Evolutionary conservation across 2,888 invertebrate species (phyloP), one percentile per base, ranked within the genome.

Genomic region (Philopedon plagiatum): DNA sequence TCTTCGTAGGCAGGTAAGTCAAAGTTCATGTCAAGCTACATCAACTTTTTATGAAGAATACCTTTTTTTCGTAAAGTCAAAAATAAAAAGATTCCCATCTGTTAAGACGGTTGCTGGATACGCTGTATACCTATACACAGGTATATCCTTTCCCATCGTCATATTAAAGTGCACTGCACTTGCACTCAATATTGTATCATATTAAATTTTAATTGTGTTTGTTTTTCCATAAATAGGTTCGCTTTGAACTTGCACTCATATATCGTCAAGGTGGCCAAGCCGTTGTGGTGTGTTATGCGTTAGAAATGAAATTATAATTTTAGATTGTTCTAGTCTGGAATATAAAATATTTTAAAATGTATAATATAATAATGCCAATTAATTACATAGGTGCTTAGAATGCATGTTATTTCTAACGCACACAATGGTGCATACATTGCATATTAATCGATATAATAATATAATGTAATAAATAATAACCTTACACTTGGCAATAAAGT

Each of bases 161-260:
- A n/a, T n/a, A n/a, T n/a, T n/a, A n/a, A n/a, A n/a, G n/a, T n/a
- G n/a, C n/a, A n/a, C n/a, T n/a, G n/a, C n/a, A n/a, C n/a, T n/a
- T n/a, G n/a, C n/a, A n/a, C n/a, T n/a, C n/a, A n/a, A n/a, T n/a
- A n/a, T n/a, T n/a, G n/a, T n/a, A n/a, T n/a, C n/a, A n/a, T 7
- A 34, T 37, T 37, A 11, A n/a, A 37, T n/a, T 11, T n/a, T 37
- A n/a, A n/a, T 37, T 37, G n/a, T n/a, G n/a, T n/a, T n/a, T n/a
- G n/a, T n/a, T 39, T 15, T n/a, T 34, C n/a, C 1, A 57, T 1
- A 4, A n/a, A 2, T 11, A n/a, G 2, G 18, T 56, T 44, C 39
- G 65, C 65, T 44, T 65, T 65, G 65, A 65, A 65, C 65, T 65
- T 65, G 65, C 56, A 57, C 57, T 54, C n/a, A n/a, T n/a, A n/a